phyloP scores from a whole-genome alignment of 2,113 vertebrate species.

The Mugil cephalus region DNA sequence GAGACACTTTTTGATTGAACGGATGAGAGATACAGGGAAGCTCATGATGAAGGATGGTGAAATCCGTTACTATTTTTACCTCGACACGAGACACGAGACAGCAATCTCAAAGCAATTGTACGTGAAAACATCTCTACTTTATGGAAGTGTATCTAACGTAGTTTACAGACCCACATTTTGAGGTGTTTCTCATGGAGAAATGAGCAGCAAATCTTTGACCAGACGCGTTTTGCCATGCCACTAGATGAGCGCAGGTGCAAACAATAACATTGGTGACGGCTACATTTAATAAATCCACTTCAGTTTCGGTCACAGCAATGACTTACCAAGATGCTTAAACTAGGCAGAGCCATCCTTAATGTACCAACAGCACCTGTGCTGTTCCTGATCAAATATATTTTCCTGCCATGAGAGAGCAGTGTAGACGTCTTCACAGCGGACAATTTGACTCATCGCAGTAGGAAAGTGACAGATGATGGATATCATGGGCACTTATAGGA shows the following conservation, averaged over 20 bases:
- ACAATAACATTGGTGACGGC: background rate
- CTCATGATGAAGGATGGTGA: background rate
- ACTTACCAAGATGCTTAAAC: background rate
- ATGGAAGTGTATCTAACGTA: background rate
- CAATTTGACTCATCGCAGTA: too few species aligned
- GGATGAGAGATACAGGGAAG: background rate
- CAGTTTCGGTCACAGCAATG: background rate
- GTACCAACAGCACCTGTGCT: background rate
- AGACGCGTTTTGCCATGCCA: background rate
- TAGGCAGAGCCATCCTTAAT: background rate
- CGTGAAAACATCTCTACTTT: background rate
- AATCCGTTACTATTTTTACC: background rate
- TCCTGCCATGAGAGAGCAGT: background rate
- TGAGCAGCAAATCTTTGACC: background rate
- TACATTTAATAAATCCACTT: background rate
- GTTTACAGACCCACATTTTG: background rate
- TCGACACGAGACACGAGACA: too few species aligned
- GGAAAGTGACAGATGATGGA: too few species aligned
- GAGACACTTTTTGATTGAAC: background rate
- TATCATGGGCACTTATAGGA: too few species aligned
- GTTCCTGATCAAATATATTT: background rate
- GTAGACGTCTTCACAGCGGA: too few species aligned
- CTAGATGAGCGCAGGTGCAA: background rate
- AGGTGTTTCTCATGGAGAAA: background rate
- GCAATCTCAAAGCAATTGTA: too few species aligned